These are phyloP conservation scores for Blastobasis adustella DNA, from an alignment of 2,888 invertebrate genomes.

Conservation along the genomic window DNA sequence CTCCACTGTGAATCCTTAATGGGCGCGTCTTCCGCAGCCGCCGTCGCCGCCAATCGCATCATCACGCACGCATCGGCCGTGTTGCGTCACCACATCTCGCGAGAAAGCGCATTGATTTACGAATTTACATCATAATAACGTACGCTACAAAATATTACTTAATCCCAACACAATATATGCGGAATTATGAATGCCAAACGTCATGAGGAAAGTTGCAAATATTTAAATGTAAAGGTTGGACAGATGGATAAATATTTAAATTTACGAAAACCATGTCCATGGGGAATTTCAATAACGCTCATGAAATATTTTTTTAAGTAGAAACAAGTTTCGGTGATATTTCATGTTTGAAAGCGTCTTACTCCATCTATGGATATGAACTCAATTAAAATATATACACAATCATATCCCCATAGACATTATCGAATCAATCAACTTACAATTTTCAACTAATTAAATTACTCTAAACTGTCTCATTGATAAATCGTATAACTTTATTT, in stretches of 20 bases:
- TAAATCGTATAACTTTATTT: too few relatives aligned
- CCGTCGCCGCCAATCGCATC: slow-evolving; percentile 46
- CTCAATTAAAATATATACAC: too few relatives aligned
- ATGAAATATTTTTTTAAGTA: too few relatives aligned
- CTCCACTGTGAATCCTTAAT: slow-evolving; percentile 38
- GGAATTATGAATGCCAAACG: background rate
- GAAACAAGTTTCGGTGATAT: too few relatives aligned
- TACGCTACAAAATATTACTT: background rate
- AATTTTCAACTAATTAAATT: too few relatives aligned
- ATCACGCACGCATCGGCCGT: slow-evolving; percentile 31
- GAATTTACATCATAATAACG: slow-evolving; percentile 4
- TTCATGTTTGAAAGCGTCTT: background rate
- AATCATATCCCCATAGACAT: too few relatives aligned
- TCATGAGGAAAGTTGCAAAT: background rate
- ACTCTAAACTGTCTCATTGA: too few relatives aligned
- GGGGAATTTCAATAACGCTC: background rate
- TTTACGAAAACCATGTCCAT: background rate
- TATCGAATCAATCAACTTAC: too few relatives aligned
- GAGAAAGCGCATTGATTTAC: slow-evolving; percentile 53
- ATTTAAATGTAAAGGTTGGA: too few relatives aligned
- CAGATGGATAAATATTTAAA: too few relatives aligned
- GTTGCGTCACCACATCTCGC: slow-evolving; percentile 39
- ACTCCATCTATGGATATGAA: background rate
- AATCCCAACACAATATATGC: background rate
- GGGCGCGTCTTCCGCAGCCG: slow-evolving; percentile 40